Evolutionary conservation across 2,797 vertebrate species (phyloP).

Genomic region (Bovichtus variegatus): DNA sequence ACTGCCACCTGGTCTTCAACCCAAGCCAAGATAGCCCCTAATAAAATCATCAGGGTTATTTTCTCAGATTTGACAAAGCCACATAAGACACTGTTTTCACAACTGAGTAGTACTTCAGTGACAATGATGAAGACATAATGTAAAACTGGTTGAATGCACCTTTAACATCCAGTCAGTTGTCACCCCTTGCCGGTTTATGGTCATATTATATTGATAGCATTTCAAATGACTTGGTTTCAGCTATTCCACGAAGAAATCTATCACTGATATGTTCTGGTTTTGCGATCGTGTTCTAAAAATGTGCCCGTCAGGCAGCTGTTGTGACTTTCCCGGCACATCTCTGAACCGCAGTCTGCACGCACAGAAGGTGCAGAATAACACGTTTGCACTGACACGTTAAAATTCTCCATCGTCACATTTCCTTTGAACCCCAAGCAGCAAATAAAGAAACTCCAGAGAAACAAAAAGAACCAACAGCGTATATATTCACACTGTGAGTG

Average conservation of each 20-base stretch:
- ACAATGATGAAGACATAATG: not conserved
- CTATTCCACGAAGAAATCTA: slow-evolving; percentile 3
- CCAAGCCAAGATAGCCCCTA: not conserved
- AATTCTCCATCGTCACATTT: slow-evolving; percentile 35
- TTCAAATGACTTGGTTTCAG: slow-evolving; percentile 36
- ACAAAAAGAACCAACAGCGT: slow-evolving; percentile 16
- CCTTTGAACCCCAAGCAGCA: slow-evolving; percentile 28
- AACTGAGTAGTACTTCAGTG: not conserved
- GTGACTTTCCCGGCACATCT: slow-evolving; percentile 19
- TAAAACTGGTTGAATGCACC: not conserved
- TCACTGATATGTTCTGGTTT: slow-evolving; percentile 53
- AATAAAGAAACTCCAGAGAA: slow-evolving; percentile 38
- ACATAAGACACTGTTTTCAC: not conserved
- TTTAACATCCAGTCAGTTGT: not conserved
- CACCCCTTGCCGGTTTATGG: not conserved
- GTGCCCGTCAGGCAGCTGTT: slow-evolving; percentile 29
- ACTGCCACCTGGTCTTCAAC: too few relatives aligned
- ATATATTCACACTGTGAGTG: slow-evolving; percentile 13
- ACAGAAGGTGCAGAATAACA: slow-evolving; percentile 32
- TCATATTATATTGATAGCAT: slow-evolving; percentile 4
- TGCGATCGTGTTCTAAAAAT: slow-evolving; percentile 32
- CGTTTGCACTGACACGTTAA: slow-evolving; percentile 33
- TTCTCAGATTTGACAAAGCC: not conserved
- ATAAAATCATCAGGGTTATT: not conserved
- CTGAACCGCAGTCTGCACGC: slow-evolving; percentile 8